These are phyloP conservation scores for Leptobrachium leishanense DNA, from an alignment of 2,113 vertebrate genomes.

Conservation along the genomic window DNA sequence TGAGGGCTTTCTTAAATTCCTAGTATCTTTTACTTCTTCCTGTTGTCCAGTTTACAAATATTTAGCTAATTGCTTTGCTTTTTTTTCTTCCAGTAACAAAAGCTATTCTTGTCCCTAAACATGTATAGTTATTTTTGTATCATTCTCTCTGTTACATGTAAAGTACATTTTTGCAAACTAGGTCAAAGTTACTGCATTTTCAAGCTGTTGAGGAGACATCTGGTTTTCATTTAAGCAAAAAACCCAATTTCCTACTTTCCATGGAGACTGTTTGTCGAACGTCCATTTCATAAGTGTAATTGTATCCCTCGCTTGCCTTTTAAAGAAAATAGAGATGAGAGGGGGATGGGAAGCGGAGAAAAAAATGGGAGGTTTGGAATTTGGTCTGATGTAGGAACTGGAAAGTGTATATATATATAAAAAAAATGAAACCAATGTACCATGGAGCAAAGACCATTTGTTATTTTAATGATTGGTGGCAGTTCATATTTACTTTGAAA, in stretches of 20 bases:
- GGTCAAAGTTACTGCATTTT: slow-evolving; percentile 42
- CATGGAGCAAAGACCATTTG: slow-evolving; percentile 5
- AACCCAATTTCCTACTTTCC: slow-evolving; percentile 48
- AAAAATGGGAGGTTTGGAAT: slow-evolving; percentile 14
- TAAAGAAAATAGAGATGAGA: slow-evolving; percentile 40
- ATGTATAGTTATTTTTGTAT: not conserved
- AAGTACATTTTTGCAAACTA: slow-evolving; percentile 17
- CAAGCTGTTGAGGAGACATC: slow-evolving; percentile 27
- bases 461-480: not conserved
- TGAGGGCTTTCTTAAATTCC: too few species aligned
- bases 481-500: not conserved
- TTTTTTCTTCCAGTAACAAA: not conserved
- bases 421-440: slow-evolving; percentile 1
- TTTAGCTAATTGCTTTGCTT: too few species aligned
- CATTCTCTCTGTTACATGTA: slow-evolving; percentile 4
- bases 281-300: slow-evolving; percentile 49
- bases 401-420: not conserved
- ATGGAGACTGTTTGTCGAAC: slow-evolving; percentile 48
- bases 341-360: slow-evolving; percentile 24
- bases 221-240: slow-evolving; percentile 45
- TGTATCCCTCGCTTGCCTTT: slow-evolving; percentile 44
- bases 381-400: slow-evolving; percentile 9
- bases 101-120: not conserved
- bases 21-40: too few species aligned
- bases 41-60: too few species aligned